phyloP scores from a whole-genome alignment of 2,113 vertebrate genomes.

The Paraplagusia blochii region DNA sequence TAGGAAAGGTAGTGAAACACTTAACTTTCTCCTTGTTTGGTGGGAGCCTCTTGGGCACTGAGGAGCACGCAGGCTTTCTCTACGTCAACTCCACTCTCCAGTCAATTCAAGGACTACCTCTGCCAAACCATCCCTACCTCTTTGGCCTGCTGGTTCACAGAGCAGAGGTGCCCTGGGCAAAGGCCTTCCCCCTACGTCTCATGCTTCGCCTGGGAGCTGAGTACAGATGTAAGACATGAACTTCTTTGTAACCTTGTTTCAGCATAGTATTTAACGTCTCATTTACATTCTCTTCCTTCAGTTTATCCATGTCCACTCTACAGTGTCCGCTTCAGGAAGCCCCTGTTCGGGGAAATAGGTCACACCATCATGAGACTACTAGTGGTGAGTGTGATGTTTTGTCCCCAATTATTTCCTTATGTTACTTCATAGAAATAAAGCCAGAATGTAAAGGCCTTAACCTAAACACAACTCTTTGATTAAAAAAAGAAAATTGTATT shows the following conservation, averaged over 20 bases:
- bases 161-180: conserved; percentile 90
- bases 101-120: conserved; percentile 81
- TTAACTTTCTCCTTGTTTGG: conserved; percentile 85
- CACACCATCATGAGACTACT: conserved; percentile 92
- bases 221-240: conserved; percentile 80
- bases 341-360: conserved; percentile 89
- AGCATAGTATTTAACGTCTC: background rate
- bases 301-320: conserved; percentile 86
- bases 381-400: conserved; percentile 78
- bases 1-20: conserved; percentile 86
- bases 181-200: conserved; percentile 90
- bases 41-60: conserved; percentile 81
- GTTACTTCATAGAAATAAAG: background rate
- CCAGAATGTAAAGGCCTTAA: no score
- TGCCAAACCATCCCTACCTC: conserved; percentile 87
- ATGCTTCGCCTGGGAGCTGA: conserved; percentile 91
- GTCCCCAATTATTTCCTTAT: background rate
- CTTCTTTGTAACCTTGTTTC: no score
- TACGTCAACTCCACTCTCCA: conserved; percentile 87
- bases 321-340: conserved; percentile 84
- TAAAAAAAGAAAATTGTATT: no score
- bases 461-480: no score
- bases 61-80: conserved; percentile 90
- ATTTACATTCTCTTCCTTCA: conserved; percentile 59
- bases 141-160: conserved; percentile 91